Evolutionary conservation across 2,888 invertebrate species (phyloP).

Genomic region (Drosophila barbarae): DNA sequence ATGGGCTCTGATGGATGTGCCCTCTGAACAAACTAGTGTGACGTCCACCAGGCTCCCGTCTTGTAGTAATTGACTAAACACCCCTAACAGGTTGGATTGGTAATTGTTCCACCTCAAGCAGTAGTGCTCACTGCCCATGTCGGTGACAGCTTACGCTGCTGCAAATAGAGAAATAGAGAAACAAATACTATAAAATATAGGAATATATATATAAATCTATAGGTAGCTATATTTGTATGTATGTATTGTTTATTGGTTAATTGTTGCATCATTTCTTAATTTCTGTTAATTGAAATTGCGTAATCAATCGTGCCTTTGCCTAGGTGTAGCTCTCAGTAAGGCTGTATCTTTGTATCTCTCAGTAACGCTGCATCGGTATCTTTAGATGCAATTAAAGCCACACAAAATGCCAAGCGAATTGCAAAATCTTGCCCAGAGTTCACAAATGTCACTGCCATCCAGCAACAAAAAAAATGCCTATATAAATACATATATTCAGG

Average conservation of each 20-base stretch:
- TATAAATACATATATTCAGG: slow-evolving; percentile 11
- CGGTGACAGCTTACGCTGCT: slow-evolving; percentile 93
- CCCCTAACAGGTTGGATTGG: slow-evolving; percentile 98
- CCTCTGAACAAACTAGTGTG: slow-evolving; percentile 97
- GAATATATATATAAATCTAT: slow-evolving; percentile 1
- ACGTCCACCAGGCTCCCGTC: slow-evolving; percentile 98
- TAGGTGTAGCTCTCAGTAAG: slow-evolving; percentile 4
- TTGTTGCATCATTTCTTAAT: slow-evolving; percentile 51
- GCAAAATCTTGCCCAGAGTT: slow-evolving; percentile 62
- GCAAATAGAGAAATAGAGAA: slow-evolving; percentile 44
- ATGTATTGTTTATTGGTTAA: slow-evolving; percentile 3
- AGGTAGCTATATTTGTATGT: neutral
- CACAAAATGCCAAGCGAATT: slow-evolving; percentile 46
- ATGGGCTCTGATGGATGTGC: slow-evolving; percentile 96
- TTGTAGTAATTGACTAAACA: slow-evolving; percentile 97
- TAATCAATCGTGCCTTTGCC: slow-evolving; percentile 35
- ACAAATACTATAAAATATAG: neutral
- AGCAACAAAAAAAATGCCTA: neutral
- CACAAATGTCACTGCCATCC: slow-evolving; percentile 60
- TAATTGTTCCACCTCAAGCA: slow-evolving; percentile 99
- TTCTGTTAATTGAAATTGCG: slow-evolving; percentile 57
- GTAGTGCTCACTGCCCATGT: slow-evolving; percentile 99
- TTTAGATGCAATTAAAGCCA: slow-evolving; percentile 62
- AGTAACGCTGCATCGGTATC: slow-evolving; percentile 11
- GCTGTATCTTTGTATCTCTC: neutral